Evolutionary conservation across 1,140 invertebrate genomes (phyloP), one percentile per base, ranked within the genome.

Genomic region (Drosophila bifasciata): DNA sequence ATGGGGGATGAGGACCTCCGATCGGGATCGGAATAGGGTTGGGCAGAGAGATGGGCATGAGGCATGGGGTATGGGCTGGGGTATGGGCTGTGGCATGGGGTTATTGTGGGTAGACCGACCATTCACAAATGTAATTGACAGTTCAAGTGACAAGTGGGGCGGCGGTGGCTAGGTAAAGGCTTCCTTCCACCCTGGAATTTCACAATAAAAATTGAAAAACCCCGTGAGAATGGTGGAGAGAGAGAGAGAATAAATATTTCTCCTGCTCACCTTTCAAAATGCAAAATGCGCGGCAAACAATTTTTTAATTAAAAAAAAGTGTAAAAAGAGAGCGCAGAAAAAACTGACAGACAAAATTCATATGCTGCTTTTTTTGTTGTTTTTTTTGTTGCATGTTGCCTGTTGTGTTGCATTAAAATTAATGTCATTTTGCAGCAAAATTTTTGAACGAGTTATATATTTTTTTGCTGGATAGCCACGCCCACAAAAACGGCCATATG

Each of bases 41-140:
- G 51, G 45, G n/a, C n/a, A n/a, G n/a, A n/a, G n/a, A n/a, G n/a
- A 28, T 51, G 43, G 43, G 40, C 23, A n/a, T 59, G 15, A 19
- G 23, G 39, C 55, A 43, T 49, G 41, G 51, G n/a, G 25, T 52
- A n/a, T n/a, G n/a, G n/a, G n/a, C n/a, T n/a, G n/a, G n/a, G n/a
- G n/a, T n/a, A 28, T 51, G 43, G 43, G 40, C 23, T 59, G 15
- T 17, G 23, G 39, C 55, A 43, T 49, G 41, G 51, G n/a, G 32
- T 53, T 25, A 28, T 53, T 53, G n/a, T 25, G 19, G 28, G 51
- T 19, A 36, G 51, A 5, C 6, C 6, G 51, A 45, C 59, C 49
- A 56, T 67, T 51, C 53, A 55, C 49, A 79, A 80, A 77, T 85
- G 80, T 85, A 85, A 85, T 85, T 85, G 80, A 86, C 80, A 85